These are phyloP conservation scores for Rhinogobio ventralis DNA, from an alignment of 2,797 vertebrate species.

Conservation along the genomic window DNA sequence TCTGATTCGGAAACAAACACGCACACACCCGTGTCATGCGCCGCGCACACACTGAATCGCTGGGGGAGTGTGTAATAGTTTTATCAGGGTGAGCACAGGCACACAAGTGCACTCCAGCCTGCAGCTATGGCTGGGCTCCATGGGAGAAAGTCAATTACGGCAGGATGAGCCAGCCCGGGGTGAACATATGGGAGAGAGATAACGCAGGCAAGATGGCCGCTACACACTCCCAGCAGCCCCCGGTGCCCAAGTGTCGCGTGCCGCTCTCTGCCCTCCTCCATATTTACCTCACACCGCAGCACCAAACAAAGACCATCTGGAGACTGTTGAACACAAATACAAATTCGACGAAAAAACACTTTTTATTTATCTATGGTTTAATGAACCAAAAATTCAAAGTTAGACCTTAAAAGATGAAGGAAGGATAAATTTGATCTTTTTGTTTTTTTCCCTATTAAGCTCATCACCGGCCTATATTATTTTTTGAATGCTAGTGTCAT, in stretches of 20 bases:
- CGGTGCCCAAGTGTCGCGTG: conserved; percentile 53
- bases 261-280: conserved; percentile 49
- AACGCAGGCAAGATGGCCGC: conserved; percentile 82
- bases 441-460: not conserved
- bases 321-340: conserved; percentile 42
- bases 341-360: not conserved
- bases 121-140: conserved; percentile 82
- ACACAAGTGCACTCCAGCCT: conserved; percentile 79
- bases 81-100: conserved; percentile 77
- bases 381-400: not conserved
- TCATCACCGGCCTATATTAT: not conserved
- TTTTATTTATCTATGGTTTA: not conserved
- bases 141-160: conserved; percentile 89
- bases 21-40: conserved; percentile 12
- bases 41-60: conserved; percentile 50
- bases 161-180: conserved; percentile 83
- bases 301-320: conserved; percentile 56
- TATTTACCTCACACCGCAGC: conserved; percentile 51
- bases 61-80: conserved; percentile 75
- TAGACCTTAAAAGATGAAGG: not conserved
- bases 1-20: conserved; percentile 54
- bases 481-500: not conserved
- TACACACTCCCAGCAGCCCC: conserved; percentile 61
- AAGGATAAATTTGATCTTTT: not conserved
- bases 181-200: conserved; percentile 85